Base-by-base conservation (phyloP, 2,888 invertebrate genomes). In the Phortica okadai region DNA sequence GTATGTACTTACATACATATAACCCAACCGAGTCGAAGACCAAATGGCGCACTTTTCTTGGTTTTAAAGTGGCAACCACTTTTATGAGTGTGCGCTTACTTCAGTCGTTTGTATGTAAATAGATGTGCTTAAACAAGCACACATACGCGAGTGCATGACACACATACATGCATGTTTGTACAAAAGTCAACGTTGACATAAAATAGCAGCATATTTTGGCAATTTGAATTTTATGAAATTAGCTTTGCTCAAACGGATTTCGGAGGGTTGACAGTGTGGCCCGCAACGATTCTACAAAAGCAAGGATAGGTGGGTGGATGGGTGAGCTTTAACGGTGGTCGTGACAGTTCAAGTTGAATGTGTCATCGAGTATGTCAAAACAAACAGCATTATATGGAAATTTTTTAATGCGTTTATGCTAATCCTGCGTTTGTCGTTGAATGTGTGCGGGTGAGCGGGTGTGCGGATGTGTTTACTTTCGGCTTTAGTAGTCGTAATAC, bases 341-440 rank as follows among this genome's bases (percentile, higher is more conserved):
- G 64, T 78, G 78, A 79, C 75, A 79, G 78, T 75, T 76, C 33
- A 64, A 77, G 85, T 82, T 82, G 78, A 82, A 84, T 83, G 82
- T 89, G 89, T 88, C 89, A 89, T 87, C 88, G 84, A 83, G 85
- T 80, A 84, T 88, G 89, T 89, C 89, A 89, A 86, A 89, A 89
- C 89, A 90, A 89, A 89, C 86, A 85, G 83, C 83, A 86, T 85
- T 84, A 84, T 85, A 89, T 88, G 87, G 80, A 88, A 88, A 86
- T 84, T 84, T 85, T 83, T 89, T 89, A 89, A 89, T 89, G 89
- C 89, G 87, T 89, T 89, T 90, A 89, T 90, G 90, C 85, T 90
- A 89, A 89, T 90, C 88, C 10, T 25, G 80, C 79, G 81, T 5
- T 33, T 33, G 33, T 5, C 33, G 33, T 33, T 33, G 33, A 1